phyloP scores from a whole-genome alignment of 2,888 invertebrate genomes.

The Pristionchus japonicus region DNA sequence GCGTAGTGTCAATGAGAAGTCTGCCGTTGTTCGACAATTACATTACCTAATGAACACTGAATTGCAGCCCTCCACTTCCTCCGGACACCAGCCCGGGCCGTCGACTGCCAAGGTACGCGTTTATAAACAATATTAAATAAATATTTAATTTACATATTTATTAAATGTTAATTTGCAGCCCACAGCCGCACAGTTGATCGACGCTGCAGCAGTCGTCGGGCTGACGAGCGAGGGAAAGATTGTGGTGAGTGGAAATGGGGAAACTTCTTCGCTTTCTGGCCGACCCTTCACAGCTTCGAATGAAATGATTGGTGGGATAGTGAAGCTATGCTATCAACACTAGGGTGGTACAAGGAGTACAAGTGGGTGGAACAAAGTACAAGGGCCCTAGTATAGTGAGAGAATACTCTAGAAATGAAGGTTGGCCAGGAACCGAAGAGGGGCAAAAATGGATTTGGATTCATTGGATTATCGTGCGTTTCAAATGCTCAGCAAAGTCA shows the following conservation, averaged over 20 bases:
- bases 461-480: too few relatives aligned
- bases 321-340: too few relatives aligned
- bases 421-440: too few relatives aligned
- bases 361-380: too few relatives aligned
- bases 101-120: background rate
- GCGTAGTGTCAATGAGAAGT: background rate
- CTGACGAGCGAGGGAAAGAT: background rate
- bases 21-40: background rate
- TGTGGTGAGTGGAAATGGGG: background rate
- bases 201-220: background rate
- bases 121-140: background rate
- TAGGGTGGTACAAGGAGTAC: too few relatives aligned
- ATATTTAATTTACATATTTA: background rate
- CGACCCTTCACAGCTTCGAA: too few relatives aligned
- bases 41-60: background rate
- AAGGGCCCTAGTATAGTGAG: too few relatives aligned
- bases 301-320: too few relatives aligned
- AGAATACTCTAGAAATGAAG: too few relatives aligned
- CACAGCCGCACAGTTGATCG: background rate
- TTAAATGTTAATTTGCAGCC: background rate
- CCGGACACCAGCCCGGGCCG: background rate
- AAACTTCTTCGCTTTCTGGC: too few relatives aligned
- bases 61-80: background rate
- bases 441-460: too few relatives aligned
- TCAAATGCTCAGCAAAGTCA: too few relatives aligned